Base-by-base conservation (phyloP, 1,140 invertebrate genomes). In the Charaxes varanes region DNA sequence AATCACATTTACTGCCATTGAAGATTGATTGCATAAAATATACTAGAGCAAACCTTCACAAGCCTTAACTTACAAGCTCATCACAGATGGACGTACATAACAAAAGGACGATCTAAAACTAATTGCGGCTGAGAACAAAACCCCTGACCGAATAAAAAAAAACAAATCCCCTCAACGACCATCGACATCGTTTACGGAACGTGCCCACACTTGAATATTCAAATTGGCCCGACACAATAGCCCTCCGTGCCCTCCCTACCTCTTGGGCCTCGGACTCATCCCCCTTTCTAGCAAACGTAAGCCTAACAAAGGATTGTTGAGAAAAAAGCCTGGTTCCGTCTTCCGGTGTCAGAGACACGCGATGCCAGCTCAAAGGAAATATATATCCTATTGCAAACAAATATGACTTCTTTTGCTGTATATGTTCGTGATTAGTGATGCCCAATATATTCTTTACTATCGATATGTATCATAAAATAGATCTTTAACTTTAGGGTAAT, bases 151-250 rank as follows among this genome's bases (percentile, higher is more conserved):
- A 33, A 41, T 16, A 41, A 51, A 37, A 38, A 40, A 37, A 35
- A 48, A 48, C 17, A 33, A 33, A 43, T 35, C 45, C 30, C 31
- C 41, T 45, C 49, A 52, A 44, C 51, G 50, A 46, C 47, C 40
- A 68, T 70, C 60, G 69, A 60, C 69, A 57, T 70, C 58, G 51
- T 64, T 67, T 62, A 59, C 56, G 27, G 50, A 59, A 49, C 53
- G 53, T 59, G 61, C 55, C 56, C 55, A 61, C 62, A 62, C 71
- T 68, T 70, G 63, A 76, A 68, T 72, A 76, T 72, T 72, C 63
- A 76, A 68, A 76, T 70, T 68, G 53, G 51, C 40, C 27, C 43
- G 17, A 56, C 47, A 65, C 63, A 73, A 68, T 62, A 32, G 53
- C 40, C 32, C 53, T 32, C 42, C 45, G 41, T 3, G 7, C 16